phyloP scores from a whole-genome alignment of 1,140 invertebrate species.

The Aphidius ervi region DNA sequence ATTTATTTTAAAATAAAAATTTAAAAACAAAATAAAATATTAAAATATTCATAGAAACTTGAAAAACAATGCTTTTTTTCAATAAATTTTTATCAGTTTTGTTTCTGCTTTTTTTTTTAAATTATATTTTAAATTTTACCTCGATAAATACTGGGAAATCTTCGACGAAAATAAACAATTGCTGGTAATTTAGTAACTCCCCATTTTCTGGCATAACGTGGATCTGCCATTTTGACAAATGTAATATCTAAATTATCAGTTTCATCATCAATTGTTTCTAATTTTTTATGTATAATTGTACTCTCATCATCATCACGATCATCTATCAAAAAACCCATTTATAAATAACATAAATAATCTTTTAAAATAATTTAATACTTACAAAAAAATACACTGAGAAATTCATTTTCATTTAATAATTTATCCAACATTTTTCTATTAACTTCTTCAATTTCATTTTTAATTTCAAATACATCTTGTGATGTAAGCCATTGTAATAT shows the following conservation, averaged over 20 bases:
- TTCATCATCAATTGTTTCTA: slow-evolving; percentile 90
- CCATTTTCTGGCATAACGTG: slow-evolving; percentile 88
- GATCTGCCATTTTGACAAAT: slow-evolving; percentile 91
- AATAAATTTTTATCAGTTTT: not conserved
- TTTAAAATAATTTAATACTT: slow-evolving; percentile 49
- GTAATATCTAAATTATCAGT: slow-evolving; percentile 92
- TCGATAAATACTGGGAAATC: slow-evolving; percentile 92
- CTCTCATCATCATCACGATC: slow-evolving; percentile 77
- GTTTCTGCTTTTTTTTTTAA: not conserved
- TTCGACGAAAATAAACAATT: slow-evolving; percentile 88
- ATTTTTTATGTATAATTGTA: slow-evolving; percentile 70
- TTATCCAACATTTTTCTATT: slow-evolving; percentile 94
- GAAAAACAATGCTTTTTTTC: too few species aligned
- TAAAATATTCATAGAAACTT: too few species aligned
- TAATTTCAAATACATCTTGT: slow-evolving; percentile 91
- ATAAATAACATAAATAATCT: not conserved
- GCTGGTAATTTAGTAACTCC: slow-evolving; percentile 89
- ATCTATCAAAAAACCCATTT: slow-evolving; percentile 52
- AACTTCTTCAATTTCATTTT: slow-evolving; percentile 95
- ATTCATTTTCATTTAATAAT: slow-evolving; percentile 89
- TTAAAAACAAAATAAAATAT: too few species aligned
- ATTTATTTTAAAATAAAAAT: too few species aligned
- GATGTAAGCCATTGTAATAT: slow-evolving; percentile 87
- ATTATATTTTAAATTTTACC: slow-evolving; percentile 53
- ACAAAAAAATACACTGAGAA: slow-evolving; percentile 94